Conservation (phyloP, 2,888 invertebrate genomes). For the Priocnemis perturbator region DNA sequence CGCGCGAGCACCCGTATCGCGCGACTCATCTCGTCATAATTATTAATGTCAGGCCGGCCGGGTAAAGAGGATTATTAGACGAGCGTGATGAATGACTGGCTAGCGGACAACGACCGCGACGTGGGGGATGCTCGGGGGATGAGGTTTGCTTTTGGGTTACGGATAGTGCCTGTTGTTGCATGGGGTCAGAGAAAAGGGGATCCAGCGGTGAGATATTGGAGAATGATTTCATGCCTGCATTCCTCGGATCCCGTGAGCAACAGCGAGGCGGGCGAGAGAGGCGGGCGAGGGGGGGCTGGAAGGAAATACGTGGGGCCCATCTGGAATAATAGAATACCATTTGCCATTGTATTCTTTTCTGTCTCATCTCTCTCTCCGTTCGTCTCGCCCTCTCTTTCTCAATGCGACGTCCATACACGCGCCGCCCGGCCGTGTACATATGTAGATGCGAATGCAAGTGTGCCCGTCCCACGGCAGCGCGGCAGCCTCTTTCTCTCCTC, state of each 20-base stretch:
- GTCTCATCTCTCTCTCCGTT: slow-evolving; percentile 23
- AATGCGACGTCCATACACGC: slow-evolving; percentile 15
- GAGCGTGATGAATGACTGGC: slow-evolving; percentile 65
- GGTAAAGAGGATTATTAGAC: slow-evolving; percentile 67
- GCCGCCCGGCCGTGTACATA: slow-evolving; percentile 20
- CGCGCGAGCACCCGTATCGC: slow-evolving; percentile 14
- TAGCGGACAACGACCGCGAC: slow-evolving; percentile 29
- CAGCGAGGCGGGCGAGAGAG: slow-evolving; percentile 40
- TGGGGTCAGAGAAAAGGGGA: slow-evolving; percentile 30
- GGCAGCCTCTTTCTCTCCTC: slow-evolving; percentile 33
- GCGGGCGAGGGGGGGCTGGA: slow-evolving; percentile 6
- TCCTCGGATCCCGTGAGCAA: slow-evolving; percentile 52
- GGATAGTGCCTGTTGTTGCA: slow-evolving; percentile 43
- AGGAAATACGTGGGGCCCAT: slow-evolving; percentile 59
- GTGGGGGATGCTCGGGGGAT: slow-evolving; percentile 47
- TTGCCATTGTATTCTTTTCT: slow-evolving; percentile 67
- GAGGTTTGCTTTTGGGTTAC: slow-evolving; percentile 51
- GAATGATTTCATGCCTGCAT: slow-evolving; percentile 71
- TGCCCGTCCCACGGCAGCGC: neutral
- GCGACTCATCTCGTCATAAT: slow-evolving; percentile 33
- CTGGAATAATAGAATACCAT: slow-evolving; percentile 74
- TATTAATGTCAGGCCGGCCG: slow-evolving; percentile 59
- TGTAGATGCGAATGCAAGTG: slow-evolving; percentile 36
- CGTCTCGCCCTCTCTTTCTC: slow-evolving; percentile 9
- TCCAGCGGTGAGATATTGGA: slow-evolving; percentile 65